A percentile compares a stretch with the other conserved stretches of the same genome.
Conservation (phyloP, 2,113 vertebrate genomes). For the Anolis carolinensis region DNA sequence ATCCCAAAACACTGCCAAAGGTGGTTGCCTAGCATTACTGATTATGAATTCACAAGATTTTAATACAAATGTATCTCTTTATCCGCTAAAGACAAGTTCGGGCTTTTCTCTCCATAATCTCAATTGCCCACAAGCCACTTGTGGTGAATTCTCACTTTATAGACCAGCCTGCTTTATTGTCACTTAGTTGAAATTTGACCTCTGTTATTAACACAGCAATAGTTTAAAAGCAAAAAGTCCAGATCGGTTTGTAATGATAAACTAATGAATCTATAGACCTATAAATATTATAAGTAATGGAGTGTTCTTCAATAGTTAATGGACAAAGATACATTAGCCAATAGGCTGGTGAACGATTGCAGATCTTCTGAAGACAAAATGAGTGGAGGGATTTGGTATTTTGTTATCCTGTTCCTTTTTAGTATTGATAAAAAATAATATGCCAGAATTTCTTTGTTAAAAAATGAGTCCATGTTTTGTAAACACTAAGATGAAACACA, state of each 20-base stretch:
- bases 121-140: neutral
- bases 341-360: neutral
- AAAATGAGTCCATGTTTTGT: slow-evolving; percentile 25
- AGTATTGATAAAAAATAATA: neutral
- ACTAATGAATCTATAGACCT: neutral
- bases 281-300: neutral
- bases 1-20: too few relatives aligned
- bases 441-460: neutral
- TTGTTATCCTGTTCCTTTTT: slow-evolving; percentile 17
- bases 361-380: neutral
- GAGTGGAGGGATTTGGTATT: neutral
- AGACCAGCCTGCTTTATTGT: neutral
- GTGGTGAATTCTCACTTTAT: neutral
- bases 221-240: neutral
- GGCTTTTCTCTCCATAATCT: neutral
- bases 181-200: neutral
- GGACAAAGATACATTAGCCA: neutral
- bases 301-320: neutral
- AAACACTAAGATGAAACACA: slow-evolving; percentile 48
- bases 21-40: too few relatives aligned
- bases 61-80: neutral
- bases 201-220: neutral
- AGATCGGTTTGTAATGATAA: slow-evolving; percentile 18
- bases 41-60: neutral
- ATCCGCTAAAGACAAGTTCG: neutral